Conservation (phyloP, 2,113 vertebrate species). For the Chaetorhynchus papuensis region DNA sequence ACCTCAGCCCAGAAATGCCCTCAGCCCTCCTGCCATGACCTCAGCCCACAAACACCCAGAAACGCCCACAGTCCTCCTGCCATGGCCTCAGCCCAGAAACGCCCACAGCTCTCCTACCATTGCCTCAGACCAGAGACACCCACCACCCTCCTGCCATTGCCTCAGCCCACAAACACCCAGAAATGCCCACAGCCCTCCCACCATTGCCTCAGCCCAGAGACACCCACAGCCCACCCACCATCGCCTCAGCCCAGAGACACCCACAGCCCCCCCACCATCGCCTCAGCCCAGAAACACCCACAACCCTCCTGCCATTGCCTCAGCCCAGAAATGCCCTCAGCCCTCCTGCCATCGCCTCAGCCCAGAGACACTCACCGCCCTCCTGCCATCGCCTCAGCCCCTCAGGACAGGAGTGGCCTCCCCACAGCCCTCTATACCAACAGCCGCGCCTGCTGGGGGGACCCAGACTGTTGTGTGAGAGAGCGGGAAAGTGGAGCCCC, state of each 20-base stretch:
- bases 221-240: no score
- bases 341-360: accelerated
- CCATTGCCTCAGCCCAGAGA: accelerated
- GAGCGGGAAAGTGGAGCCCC: accelerated
- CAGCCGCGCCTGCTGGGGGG: accelerated
- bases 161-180: neutral
- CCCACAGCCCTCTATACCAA: neutral
- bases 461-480: accelerated
- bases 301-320: accelerated
- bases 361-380: neutral
- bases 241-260: neutral
- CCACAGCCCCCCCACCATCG: neutral
- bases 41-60: neutral
- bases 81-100: accelerated
- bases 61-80: no score
- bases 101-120: neutral
- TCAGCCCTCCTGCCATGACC: neutral
- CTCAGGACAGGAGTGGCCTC: neutral
- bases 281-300: neutral
- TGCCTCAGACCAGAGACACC: accelerated
- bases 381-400: neutral
- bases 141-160: accelerated
- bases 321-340: neutral
- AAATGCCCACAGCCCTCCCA: accelerated
- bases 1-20: neutral